Evolutionary conservation across 1,140 invertebrate species (phyloP).

Genomic region (Megalopta genalis): DNA sequence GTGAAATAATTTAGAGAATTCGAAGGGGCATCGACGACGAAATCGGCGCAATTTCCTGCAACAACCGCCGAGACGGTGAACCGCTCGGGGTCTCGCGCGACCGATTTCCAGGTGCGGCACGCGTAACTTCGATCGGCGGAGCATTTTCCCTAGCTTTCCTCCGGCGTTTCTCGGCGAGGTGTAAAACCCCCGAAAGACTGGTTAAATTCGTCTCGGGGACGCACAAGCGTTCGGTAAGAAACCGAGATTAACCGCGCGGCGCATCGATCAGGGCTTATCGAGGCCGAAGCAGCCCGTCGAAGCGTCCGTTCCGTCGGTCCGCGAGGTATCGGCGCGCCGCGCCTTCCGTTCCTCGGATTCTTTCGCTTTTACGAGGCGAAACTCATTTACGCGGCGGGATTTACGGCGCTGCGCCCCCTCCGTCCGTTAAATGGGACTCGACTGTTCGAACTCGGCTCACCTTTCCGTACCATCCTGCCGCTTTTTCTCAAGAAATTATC

Average conservation of each 20-base stretch:
- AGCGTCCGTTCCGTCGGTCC: slow-evolving; percentile 18
- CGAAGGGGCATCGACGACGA: too few species aligned
- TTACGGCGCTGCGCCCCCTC: slow-evolving; percentile 39
- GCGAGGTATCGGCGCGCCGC: slow-evolving; percentile 23
- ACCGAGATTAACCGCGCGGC: slow-evolving; percentile 56
- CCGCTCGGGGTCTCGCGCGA: too few species aligned
- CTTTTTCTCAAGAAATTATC: slow-evolving; percentile 40
- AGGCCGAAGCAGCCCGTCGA: slow-evolving; percentile 9
- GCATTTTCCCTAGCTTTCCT: too few species aligned
- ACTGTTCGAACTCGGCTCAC: slow-evolving; percentile 40
- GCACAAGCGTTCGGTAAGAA: not conserved
- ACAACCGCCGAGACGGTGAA: too few species aligned
- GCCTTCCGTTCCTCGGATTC: slow-evolving; percentile 48
- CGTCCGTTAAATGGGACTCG: slow-evolving; percentile 26
- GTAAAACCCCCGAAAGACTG: not conserved
- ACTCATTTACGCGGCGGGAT: slow-evolving; percentile 59
- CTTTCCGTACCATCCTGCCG: slow-evolving; percentile 17
- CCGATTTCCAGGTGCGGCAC: not conserved
- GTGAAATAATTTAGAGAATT: too few species aligned
- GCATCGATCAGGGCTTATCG: slow-evolving; percentile 33
- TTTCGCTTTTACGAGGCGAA: slow-evolving; percentile 58
- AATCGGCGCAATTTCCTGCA: not conserved
- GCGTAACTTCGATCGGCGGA: too few species aligned
- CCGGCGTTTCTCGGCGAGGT: not conserved
- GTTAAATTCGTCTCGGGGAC: not conserved